Conservation (phyloP, 2,113 vertebrate species). For the Semnornis frantzii region DNA sequence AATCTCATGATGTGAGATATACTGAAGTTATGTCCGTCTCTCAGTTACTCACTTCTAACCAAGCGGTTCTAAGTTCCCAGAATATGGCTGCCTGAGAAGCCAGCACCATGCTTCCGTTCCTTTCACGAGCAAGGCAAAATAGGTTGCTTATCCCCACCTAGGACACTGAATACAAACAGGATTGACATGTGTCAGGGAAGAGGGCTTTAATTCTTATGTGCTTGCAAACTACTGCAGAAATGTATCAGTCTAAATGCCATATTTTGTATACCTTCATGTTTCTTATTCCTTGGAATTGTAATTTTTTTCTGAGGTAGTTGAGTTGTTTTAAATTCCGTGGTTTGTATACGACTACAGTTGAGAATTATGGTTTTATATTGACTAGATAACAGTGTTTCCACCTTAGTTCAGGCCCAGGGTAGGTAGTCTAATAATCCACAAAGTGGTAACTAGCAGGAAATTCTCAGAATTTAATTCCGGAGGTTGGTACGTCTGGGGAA, state of each 20-base stretch:
- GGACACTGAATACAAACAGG: background rate
- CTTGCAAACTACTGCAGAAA: background rate
- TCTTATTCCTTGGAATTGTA: background rate
- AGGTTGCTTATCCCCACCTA: background rate
- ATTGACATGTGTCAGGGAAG: background rate
- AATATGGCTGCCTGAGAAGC: background rate
- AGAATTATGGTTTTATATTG: background rate
- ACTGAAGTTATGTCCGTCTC: background rate
- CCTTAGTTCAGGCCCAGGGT: background rate
- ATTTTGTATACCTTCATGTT: background rate
- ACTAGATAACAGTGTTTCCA: background rate
- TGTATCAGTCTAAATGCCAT: background rate
- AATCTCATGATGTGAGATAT: background rate
- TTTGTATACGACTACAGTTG: background rate
- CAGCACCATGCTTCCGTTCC: background rate
- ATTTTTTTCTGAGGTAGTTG: background rate
- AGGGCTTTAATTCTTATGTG: background rate
- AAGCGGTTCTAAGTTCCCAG: conserved; percentile 10
- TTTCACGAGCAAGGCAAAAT: background rate
- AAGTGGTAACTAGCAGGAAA: background rate
- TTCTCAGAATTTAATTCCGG: background rate
- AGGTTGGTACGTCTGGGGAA: background rate
- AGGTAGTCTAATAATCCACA: background rate
- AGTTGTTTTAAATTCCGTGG: background rate
- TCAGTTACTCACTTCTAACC: conserved; percentile 21